Conservation (phyloP, 2,888 invertebrate genomes). For the Sarcophaga variegata region DNA sequence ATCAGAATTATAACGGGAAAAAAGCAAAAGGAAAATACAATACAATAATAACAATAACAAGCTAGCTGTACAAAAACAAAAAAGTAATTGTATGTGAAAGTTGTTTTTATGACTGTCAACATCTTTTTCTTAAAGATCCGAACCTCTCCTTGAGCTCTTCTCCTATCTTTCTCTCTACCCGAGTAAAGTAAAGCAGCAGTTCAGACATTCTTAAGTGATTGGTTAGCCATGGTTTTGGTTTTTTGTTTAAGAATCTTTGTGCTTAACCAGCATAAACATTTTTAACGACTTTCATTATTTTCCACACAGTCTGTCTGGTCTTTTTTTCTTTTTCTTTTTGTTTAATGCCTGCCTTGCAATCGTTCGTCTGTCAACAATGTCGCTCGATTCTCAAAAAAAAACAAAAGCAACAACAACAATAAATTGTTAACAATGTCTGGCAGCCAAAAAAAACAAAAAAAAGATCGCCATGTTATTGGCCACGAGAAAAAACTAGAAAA, state of each 20-base stretch:
- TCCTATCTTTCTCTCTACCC: not conserved
- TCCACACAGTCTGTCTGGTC: constrained; percentile 21
- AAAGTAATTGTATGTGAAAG: constrained; percentile 69
- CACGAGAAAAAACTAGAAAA: constrained; percentile 45
- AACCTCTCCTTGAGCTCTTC: not conserved
- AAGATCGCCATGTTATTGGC: not conserved
- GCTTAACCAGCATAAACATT: constrained; percentile 60
- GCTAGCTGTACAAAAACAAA: not conserved
- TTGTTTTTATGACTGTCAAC: constrained; percentile 69
- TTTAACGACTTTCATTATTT: constrained; percentile 68
- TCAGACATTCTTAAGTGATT: constrained; percentile 64
- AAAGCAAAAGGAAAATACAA: not conserved
- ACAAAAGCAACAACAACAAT: not conserved
- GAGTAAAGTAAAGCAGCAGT: not conserved
- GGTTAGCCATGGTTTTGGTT: constrained; percentile 26
- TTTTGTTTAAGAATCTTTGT: constrained; percentile 59
- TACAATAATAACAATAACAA: too few species aligned
- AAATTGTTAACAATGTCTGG: constrained; percentile 66
- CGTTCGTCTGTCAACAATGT: constrained; percentile 67
- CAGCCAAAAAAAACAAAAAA: constrained; percentile 42
- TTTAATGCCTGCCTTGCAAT: not conserved
- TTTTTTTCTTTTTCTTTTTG: constrained; percentile 8
- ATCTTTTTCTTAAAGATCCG: constrained; percentile 28
- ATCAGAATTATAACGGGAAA: not conserved
- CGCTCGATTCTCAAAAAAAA: constrained; percentile 50